A percentile compares a stretch with the other conserved stretches of the same genome.
Evolutionary conservation across 2,113 vertebrate genomes (phyloP).

Genomic region (Pseudopodoces humilis): DNA sequence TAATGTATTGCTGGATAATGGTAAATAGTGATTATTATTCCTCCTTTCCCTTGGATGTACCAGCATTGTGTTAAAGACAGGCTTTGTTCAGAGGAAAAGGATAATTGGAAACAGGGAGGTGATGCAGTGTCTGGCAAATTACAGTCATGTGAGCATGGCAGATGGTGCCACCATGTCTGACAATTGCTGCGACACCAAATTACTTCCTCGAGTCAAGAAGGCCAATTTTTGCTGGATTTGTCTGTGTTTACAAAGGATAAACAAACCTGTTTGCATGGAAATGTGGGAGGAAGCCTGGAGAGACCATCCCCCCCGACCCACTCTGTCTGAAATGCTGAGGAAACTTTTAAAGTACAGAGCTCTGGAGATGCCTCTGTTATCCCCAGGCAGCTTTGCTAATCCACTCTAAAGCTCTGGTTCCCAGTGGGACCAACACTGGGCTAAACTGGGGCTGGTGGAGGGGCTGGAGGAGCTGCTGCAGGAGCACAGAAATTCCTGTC

Average conservation of each 20-base stretch:
- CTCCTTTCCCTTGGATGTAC: not conserved
- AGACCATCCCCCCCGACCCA: not conserved
- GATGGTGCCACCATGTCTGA: not conserved
- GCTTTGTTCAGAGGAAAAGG: not conserved
- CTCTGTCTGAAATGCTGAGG: not conserved
- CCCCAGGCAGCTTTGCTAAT: not conserved
- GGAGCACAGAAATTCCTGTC: not conserved
- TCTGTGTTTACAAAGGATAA: not conserved
- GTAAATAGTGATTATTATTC: slow-evolving; percentile 45
- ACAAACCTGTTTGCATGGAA: not conserved
- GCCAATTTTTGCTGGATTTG: not conserved
- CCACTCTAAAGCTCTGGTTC: not conserved
- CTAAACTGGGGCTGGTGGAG: not conserved
- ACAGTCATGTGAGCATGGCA: not conserved
- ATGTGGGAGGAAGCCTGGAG: not conserved
- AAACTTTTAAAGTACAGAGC: not conserved
- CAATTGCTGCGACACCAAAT: not conserved
- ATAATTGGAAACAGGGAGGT: not conserved
- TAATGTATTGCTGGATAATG: slow-evolving; percentile 57
- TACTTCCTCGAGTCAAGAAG: not conserved
- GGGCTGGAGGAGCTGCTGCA: not conserved
- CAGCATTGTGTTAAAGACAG: not conserved
- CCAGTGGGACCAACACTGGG: not conserved
- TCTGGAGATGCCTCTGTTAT: not conserved
- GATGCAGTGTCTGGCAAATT: not conserved